A percentile compares a stretch with the other conserved stretches of the same genome.
Conservation (phyloP, 2,113 vertebrate genomes). For the Xerus inauris region DNA sequence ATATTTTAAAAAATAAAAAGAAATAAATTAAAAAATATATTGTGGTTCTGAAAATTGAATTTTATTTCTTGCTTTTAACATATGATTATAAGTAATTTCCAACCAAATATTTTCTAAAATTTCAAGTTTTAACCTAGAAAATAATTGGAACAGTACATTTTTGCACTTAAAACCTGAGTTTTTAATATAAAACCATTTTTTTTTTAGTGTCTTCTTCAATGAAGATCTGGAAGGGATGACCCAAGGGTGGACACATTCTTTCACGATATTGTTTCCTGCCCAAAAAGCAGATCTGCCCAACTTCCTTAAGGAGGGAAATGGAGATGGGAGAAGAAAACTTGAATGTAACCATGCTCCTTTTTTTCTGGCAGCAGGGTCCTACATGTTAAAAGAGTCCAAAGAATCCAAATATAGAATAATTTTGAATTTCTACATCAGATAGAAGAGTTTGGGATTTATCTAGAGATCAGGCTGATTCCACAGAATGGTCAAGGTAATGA, state of each 20-base stretch:
- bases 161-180: background rate
- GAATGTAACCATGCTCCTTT: background rate
- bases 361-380: background rate
- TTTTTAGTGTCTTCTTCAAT: background rate
- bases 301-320: background rate
- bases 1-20: no score
- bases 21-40: no score
- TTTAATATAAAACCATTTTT: background rate
- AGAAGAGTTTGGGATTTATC: background rate
- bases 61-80: background rate
- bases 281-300: background rate
- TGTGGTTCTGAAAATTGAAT: background rate
- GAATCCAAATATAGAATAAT: background rate
- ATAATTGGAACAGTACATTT: background rate
- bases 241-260: background rate
- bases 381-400: background rate
- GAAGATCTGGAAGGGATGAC: background rate
- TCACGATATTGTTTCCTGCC: background rate
- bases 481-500: background rate
- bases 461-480: background rate
- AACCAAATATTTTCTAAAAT: background rate
- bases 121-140: background rate
- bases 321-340: background rate
- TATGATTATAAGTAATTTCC: background rate
- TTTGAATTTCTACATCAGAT: background rate